Evolutionary conservation across 2,113 vertebrate species (phyloP).

Genomic region (Microtus pennsylvanicus): DNA sequence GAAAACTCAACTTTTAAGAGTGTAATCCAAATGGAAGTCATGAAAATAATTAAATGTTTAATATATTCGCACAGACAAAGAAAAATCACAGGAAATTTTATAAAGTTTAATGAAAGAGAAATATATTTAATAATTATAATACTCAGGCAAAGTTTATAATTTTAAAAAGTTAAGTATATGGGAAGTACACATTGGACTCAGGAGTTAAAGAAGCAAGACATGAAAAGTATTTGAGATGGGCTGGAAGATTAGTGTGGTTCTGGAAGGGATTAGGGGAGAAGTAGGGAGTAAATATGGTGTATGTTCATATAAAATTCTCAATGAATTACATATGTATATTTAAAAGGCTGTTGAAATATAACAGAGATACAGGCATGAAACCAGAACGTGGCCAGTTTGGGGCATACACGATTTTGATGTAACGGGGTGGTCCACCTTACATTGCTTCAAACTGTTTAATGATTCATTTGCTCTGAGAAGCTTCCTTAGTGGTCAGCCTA

Average conservation of each 20-base stretch:
- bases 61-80: slow-evolving; percentile 48
- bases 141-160: slow-evolving; percentile 59
- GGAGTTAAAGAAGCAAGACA: background rate
- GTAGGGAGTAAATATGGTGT: background rate
- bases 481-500: background rate
- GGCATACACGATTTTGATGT: background rate
- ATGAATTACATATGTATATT: background rate
- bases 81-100: slow-evolving; percentile 62
- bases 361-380: background rate
- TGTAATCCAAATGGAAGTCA: background rate
- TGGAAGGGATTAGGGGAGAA: background rate
- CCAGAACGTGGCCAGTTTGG: background rate
- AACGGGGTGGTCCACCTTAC: background rate
- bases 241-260: too few relatives aligned
- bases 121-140: slow-evolving; percentile 61
- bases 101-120: slow-evolving; percentile 63
- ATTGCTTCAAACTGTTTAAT: background rate
- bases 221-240: too few relatives aligned
- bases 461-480: background rate
- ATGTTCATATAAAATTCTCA: too few relatives aligned
- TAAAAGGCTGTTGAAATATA: background rate
- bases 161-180: slow-evolving; percentile 22
- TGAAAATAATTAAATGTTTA: slow-evolving; percentile 68
- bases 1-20: background rate
- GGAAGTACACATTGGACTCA: background rate